Base-by-base conservation (phyloP, 2,113 vertebrate genomes). In the Leptobrachium ailaonicum region DNA sequence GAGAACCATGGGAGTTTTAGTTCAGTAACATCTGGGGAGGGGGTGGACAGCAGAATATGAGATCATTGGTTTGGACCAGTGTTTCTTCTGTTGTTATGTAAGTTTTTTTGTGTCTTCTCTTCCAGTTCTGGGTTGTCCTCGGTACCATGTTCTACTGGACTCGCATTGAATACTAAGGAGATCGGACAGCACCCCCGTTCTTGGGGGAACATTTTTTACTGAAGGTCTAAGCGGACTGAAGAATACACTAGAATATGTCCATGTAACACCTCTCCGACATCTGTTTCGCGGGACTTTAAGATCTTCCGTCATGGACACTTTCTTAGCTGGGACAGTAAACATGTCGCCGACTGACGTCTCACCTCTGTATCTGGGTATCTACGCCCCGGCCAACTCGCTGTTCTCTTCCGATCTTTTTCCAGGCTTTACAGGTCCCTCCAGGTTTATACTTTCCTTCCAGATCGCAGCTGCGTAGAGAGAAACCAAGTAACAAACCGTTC, bases 101-200 rank as follows among this genome's bases (percentile, higher is more conserved):
- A 32, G 11, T 2, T 8, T 8, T 2, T 6, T 54, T 44, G 44
- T n/a, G 41, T 44, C 5, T 40, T 7, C 0, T 70, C 83, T 90
- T 86, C 74, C 84, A 94, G 93, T 94, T 93, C 82, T 94, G 86
- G 0, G 90, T 94, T 69, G 89, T 94, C 62, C 85, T 93, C 70
- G 90, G 88, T 47, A 89, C 91, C 81, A 94, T 94, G 92, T 92
- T 93, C 90, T 94, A 90, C 83, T 94, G 93, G 93, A 92, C 88
- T 85, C 87, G 87, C 87, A 89, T 87, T 79, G 92, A 92, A 69
- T 91, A 91, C 71, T 94, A 86, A 91, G 85, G 54, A 11, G 4
- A 6, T 0, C 0, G 6, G 10, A 43, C 2, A 7, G 10, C 44
- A 11, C n/a, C 66, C 20, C 32, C 47, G 41, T 63, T 64, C 58